phyloP scores from a whole-genome alignment of 2,113 vertebrate genomes.

The Mustelus asterias region DNA sequence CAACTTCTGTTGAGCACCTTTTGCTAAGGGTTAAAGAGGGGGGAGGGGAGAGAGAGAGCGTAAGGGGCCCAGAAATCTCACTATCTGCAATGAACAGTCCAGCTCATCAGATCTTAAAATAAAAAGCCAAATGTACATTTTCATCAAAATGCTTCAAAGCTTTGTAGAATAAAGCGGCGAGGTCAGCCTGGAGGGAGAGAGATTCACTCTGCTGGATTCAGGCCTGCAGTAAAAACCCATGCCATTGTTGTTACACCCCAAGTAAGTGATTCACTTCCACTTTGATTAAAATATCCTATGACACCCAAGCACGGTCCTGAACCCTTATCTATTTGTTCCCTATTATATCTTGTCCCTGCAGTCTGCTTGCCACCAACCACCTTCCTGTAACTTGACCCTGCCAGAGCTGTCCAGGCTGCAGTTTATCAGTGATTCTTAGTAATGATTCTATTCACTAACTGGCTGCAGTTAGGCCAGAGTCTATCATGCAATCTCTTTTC shows the following conservation, averaged over 20 bases:
- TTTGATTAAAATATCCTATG: neutral
- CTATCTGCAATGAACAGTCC: neutral
- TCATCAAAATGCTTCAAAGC: neutral
- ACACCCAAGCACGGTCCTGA: neutral
- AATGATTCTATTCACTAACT: neutral
- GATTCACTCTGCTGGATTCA: neutral
- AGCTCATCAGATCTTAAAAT: neutral
- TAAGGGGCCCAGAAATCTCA: too few species aligned
- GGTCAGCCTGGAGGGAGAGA: neutral
- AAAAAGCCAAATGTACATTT: neutral
- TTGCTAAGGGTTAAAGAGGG: too few species aligned
- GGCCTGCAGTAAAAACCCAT: neutral
- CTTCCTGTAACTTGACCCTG: neutral
- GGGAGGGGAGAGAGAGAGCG: too few species aligned
- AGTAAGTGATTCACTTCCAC: neutral
- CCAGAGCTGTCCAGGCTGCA: neutral
- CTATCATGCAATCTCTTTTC: neutral
- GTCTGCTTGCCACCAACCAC: neutral
- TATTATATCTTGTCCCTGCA: neutral
- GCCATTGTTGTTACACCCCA: neutral
- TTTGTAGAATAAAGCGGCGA: neutral
- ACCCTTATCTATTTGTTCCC: neutral
- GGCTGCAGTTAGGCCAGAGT: neutral
- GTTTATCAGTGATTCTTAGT: neutral
- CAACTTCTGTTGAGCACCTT: too few species aligned